phyloP scores from a whole-genome alignment of 2,113 vertebrate genomes.

The Carassius gibelio region DNA sequence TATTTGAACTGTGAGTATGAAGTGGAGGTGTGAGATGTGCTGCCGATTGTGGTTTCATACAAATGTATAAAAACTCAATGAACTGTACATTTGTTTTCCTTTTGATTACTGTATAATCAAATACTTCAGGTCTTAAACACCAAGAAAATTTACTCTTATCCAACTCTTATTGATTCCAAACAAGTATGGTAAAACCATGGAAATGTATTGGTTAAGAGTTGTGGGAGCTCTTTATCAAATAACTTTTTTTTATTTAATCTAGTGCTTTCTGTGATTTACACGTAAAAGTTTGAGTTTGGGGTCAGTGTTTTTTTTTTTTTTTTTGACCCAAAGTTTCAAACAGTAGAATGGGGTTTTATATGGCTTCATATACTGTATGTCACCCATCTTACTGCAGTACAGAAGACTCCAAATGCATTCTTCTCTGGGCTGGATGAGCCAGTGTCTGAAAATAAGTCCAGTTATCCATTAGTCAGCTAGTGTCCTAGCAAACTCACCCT shows the following conservation, averaged over 20 bases:
- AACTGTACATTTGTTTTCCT: too few relatives aligned
- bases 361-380: background rate
- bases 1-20: background rate
- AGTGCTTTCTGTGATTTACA: background rate
- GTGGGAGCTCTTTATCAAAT: background rate
- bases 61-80: background rate
- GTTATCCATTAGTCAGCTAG: slow-evolving; percentile 47
- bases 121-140: background rate
- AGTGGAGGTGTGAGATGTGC: background rate
- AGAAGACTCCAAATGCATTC: slow-evolving; percentile 1
- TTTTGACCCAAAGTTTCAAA: background rate
- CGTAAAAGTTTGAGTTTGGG: background rate
- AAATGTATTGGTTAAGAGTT: background rate
- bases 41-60: background rate
- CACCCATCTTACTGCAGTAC: background rate
- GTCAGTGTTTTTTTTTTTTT: too few relatives aligned
- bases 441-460: slow-evolving; percentile 23
- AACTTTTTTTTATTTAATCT: background rate
- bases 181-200: background rate
- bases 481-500: slow-evolving; percentile 65
- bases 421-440: background rate
- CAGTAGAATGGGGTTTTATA: background rate
- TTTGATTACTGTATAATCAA: background rate
- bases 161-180: background rate
- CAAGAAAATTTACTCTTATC: background rate